Conservation (phyloP, 2,797 vertebrate species). For the Rhinoraja longicauda region DNA sequence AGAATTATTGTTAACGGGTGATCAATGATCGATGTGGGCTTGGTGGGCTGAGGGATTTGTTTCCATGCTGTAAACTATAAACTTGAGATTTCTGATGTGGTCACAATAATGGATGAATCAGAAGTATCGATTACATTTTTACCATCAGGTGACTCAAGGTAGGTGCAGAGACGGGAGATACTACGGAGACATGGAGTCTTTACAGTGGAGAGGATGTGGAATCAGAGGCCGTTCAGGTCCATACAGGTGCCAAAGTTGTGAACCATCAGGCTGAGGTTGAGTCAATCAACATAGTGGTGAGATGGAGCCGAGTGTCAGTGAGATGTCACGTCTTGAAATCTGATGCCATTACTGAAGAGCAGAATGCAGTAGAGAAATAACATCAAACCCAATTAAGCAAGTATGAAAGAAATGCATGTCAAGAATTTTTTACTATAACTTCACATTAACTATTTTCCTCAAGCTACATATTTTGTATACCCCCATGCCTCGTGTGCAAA, state of each 20-base stretch:
- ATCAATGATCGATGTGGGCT: no score
- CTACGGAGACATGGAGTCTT: not conserved
- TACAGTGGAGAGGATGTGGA: not conserved
- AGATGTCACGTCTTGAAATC: not conserved
- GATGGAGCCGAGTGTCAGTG: not conserved
- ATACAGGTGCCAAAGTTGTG: not conserved
- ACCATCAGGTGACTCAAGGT: not conserved
- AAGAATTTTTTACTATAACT: not conserved
- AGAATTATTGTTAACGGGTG: no score
- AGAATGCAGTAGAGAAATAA: not conserved
- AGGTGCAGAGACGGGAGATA: not conserved
- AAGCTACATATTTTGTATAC: not conserved
- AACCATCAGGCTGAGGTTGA: not conserved
- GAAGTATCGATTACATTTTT: not conserved
- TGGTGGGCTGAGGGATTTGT: no score
- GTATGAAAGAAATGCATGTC: not conserved
- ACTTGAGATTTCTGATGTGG: not conserved
- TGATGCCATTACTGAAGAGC: not conserved
- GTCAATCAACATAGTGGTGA: not conserved
- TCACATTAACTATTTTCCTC: conserved; percentile 2
- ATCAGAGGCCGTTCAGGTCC: not conserved
- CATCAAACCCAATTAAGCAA: not conserved
- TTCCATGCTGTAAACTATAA: no score
- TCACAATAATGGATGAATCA: not conserved
- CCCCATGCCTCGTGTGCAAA: not conserved